These are phyloP conservation scores for Jordanella pulchra DNA, from an alignment of 2,797 vertebrate genomes.

Conservation along the genomic window DNA sequence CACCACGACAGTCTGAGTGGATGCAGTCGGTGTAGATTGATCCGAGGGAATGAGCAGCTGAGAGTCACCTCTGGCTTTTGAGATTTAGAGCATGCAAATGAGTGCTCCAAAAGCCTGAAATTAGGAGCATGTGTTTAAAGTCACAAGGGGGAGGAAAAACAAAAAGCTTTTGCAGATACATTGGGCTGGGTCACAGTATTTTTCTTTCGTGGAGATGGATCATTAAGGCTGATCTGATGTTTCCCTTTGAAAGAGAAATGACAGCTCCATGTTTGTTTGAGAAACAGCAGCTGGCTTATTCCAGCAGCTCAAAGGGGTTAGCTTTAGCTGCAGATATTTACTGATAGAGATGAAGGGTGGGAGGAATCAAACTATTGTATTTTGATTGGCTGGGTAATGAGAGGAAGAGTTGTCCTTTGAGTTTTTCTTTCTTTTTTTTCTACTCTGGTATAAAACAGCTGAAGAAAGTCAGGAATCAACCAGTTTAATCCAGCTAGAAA, in stretches of 20 bases:
- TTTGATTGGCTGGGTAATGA: too few relatives aligned
- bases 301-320: too few relatives aligned
- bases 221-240: background rate
- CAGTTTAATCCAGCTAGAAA: background rate
- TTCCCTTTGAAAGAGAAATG: background rate
- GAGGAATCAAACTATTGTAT: too few relatives aligned
- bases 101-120: slow-evolving; percentile 64
- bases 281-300: background rate
- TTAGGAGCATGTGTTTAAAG: slow-evolving; percentile 66
- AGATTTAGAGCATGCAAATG: slow-evolving; percentile 10
- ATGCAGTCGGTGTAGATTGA: slow-evolving; percentile 3
- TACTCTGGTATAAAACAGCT: too few relatives aligned
- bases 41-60: background rate
- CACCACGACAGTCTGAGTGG: slow-evolving; percentile 15
- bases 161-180: slow-evolving; percentile 35
- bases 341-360: background rate
- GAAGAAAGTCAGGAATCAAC: too few relatives aligned
- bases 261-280: background rate
- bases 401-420: too few relatives aligned
- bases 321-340: too few relatives aligned
- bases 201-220: background rate
- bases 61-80: slow-evolving; percentile 11
- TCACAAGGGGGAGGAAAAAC: slow-evolving; percentile 56
- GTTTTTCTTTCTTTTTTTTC: too few relatives aligned
- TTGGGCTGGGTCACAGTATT: slow-evolving; percentile 23